A percentile compares a stretch with the other conserved stretches of the same genome.
Conservation (phyloP, 2,113 vertebrate species). For the Bubo scandiacus region DNA sequence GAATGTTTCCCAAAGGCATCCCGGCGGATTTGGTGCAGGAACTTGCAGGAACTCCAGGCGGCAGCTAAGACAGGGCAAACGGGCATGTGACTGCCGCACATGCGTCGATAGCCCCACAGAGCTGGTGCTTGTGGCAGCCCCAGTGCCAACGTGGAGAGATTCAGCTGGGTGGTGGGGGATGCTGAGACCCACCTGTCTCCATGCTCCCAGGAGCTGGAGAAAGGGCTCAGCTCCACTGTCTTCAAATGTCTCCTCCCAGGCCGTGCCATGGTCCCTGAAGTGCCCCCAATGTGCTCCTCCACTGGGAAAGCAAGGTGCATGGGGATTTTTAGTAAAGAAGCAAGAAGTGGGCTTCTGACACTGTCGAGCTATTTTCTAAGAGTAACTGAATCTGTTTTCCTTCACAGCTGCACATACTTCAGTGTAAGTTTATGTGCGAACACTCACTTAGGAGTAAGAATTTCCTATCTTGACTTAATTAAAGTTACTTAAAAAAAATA, state of each 20-base stretch:
- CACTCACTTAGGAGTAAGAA: constrained; percentile 24
- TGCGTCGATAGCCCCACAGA: not conserved
- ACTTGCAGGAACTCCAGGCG: not conserved
- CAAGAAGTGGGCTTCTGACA: not conserved
- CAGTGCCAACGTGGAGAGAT: not conserved
- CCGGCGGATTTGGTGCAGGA: not conserved
- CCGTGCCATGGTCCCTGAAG: not conserved
- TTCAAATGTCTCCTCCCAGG: not conserved
- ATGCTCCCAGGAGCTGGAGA: not conserved
- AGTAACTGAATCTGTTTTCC: constrained; percentile 4
- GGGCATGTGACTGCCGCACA: accelerated
- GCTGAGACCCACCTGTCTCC: not conserved
- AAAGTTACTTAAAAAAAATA: not conserved
- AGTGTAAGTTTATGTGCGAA: not conserved
- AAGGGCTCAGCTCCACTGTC: not conserved
- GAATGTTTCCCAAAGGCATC: not conserved
- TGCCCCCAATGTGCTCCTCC: accelerated
- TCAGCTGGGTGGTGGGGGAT: not conserved
- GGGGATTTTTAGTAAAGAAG: not conserved
- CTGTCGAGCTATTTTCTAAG: not conserved
- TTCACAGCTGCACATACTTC: constrained; percentile 20
- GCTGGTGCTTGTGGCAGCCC: not conserved
- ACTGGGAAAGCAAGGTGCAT: not conserved
- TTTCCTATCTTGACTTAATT: constrained; percentile 57
- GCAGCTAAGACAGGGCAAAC: not conserved